Conservation (phyloP, 2,888 invertebrate genomes). For the Drosophila peninsularis region DNA sequence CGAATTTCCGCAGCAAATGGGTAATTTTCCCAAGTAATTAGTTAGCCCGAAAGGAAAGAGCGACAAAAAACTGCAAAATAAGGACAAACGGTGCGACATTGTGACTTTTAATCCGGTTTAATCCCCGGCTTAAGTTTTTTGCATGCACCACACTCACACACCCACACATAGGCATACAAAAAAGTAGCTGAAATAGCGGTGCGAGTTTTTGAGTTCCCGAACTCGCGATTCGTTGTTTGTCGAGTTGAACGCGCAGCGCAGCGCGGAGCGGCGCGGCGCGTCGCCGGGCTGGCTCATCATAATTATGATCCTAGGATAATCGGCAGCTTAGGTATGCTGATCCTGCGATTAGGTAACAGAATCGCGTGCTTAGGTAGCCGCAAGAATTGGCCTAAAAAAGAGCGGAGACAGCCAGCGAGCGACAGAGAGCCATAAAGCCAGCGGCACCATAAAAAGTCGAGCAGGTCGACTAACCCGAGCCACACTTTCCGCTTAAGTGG, state of each 20-base stretch:
- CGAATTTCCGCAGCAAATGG: constrained; percentile 75
- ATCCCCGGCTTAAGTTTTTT: constrained; percentile 81
- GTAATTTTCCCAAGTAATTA: constrained; percentile 73
- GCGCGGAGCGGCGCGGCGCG: constrained; percentile 52
- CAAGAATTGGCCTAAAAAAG: constrained; percentile 75
- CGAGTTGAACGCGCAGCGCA: constrained; percentile 37
- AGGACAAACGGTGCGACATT: constrained; percentile 59
- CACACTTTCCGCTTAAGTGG: constrained; percentile 60
- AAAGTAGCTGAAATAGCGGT: constrained; percentile 31
- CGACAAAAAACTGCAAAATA: constrained; percentile 58
- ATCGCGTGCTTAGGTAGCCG: constrained; percentile 77
- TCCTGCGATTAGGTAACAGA: constrained; percentile 77
- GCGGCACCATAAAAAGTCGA: constrained; percentile 72
- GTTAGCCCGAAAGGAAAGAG: constrained; percentile 67
- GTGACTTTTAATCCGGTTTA: constrained; percentile 79
- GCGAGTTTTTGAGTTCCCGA: constrained; percentile 19
- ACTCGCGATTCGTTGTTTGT: constrained; percentile 14
- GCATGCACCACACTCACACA: constrained; percentile 32
- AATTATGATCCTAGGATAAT: constrained; percentile 80
- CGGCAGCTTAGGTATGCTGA: constrained; percentile 73
- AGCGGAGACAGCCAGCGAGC: constrained; percentile 11
- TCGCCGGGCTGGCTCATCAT: constrained; percentile 61
- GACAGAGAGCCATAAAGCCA: constrained; percentile 61
- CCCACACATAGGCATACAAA: constrained; percentile 12
- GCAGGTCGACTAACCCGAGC: constrained; percentile 63